Evolutionary conservation across 2,113 vertebrate genomes (phyloP).

Genomic region (Phoenicopterus ruber): DNA sequence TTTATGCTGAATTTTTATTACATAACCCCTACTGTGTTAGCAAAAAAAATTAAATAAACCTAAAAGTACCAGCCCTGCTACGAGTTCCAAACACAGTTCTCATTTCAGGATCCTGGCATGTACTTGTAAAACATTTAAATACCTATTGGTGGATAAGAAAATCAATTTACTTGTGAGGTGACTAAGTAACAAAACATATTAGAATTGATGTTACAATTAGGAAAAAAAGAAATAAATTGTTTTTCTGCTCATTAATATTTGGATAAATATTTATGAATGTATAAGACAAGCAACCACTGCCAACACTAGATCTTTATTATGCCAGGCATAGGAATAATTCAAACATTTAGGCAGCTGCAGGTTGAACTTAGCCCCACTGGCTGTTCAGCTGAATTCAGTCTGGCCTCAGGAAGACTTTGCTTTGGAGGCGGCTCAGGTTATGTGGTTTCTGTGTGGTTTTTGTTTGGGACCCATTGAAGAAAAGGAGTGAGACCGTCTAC

Average conservation of each 20-base stretch:
- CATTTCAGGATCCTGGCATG: slow-evolving; percentile 17
- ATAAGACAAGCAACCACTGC: slow-evolving; percentile 21
- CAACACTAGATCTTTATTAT: slow-evolving; percentile 53
- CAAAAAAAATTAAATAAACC: not conserved
- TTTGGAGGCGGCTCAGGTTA: not conserved
- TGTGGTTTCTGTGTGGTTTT: not conserved
- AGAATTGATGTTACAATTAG: slow-evolving; percentile 68
- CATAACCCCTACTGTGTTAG: not conserved
- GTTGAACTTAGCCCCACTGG: not conserved
- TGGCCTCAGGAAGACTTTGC: not conserved
- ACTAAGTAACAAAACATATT: slow-evolving; percentile 34
- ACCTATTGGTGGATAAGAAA: slow-evolving; percentile 8
- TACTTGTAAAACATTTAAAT: slow-evolving; percentile 25
- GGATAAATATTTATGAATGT: slow-evolving; percentile 18
- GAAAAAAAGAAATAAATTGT: slow-evolving; percentile 59
- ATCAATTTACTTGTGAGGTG: slow-evolving; percentile 14
- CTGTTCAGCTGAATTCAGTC: not conserved
- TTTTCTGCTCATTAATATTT: slow-evolving; percentile 38
- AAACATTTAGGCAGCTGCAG: slow-evolving; percentile 18
- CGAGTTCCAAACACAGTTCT: not conserved
- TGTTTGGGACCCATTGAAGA: not conserved
- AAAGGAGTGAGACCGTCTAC: not conserved
- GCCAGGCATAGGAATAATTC: slow-evolving; percentile 8
- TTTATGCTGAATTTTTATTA: not conserved
- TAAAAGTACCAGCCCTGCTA: not conserved